A percentile compares a stretch with the other conserved stretches of the same genome.
phyloP scores from a whole-genome alignment of 2,797 vertebrate species.

The Passerculus sandwichensis region DNA sequence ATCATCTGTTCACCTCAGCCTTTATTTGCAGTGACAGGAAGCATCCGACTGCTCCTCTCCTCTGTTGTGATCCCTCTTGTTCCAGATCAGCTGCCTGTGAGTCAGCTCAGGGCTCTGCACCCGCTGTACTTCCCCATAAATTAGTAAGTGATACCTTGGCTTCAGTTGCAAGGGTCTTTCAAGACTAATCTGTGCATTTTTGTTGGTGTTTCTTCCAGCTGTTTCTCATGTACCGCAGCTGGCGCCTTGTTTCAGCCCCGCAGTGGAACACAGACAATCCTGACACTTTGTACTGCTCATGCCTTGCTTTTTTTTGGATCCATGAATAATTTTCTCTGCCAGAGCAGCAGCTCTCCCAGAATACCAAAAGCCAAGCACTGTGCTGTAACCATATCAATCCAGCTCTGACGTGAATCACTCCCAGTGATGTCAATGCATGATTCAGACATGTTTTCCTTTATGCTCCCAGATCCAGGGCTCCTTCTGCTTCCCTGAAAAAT shows the following conservation, averaged over 20 bases:
- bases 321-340: conserved; percentile 32
- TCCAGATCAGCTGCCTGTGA: not conserved
- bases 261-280: not conserved
- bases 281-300: conserved; percentile 33
- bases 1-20: conserved; percentile 1
- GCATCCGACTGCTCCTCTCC: not conserved
- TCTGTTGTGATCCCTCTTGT: not conserved
- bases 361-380: not conserved
- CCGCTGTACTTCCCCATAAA: not conserved
- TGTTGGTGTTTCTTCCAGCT: conserved; percentile 20
- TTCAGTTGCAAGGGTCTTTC: not conserved
- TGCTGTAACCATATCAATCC: not conserved
- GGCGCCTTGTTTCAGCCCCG: not conserved
- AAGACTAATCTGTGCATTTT: conserved; percentile 10
- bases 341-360: conserved; percentile 5
- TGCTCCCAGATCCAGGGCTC: not conserved
- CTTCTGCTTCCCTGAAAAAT: not conserved
- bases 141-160: conserved; percentile 22
- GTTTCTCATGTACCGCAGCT: not conserved
- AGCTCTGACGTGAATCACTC: conserved; percentile 9
- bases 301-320: conserved; percentile 10
- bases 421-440: conserved; percentile 8
- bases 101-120: not conserved
- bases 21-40: not conserved
- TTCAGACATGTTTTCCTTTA: conserved; percentile 6